Conservation (phyloP, 2,888 invertebrate genomes). For the Cataglyphis cursor region DNA sequence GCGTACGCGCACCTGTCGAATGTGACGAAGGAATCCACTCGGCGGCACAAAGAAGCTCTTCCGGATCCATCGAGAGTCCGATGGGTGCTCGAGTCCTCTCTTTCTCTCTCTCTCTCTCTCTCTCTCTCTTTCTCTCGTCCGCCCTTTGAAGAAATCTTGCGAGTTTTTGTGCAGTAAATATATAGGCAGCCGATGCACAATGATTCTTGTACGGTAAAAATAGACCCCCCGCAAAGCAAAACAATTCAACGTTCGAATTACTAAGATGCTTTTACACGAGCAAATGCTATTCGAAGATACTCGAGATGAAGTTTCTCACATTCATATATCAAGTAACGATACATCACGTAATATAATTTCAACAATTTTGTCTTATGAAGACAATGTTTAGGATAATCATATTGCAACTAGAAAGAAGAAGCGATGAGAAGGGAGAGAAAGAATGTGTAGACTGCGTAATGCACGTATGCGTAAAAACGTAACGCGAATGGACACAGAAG, state of each 20-base stretch:
- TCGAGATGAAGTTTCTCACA: not conserved
- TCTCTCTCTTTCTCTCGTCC: conserved; percentile 14
- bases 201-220: conserved; percentile 46
- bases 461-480: conserved; percentile 25
- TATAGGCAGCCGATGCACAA: conserved; percentile 8
- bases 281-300: not conserved
- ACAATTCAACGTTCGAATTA: conserved; percentile 53
- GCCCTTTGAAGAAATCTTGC: conserved; percentile 55
- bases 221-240: conserved; percentile 43
- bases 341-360: not conserved
- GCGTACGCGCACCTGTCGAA: conserved; percentile 56
- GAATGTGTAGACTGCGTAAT: not conserved
- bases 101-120: not conserved
- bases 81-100: conserved; percentile 50
- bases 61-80: conserved; percentile 61
- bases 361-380: not conserved
- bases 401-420: not conserved
- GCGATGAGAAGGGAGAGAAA: not conserved
- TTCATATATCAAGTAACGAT: not conserved
- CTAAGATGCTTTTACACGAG: conserved; percentile 5
- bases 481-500: conserved; percentile 27
- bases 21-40: conserved; percentile 65
- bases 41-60: conserved; percentile 70
- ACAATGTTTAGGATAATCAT: not conserved
- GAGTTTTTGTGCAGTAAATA: conserved; percentile 34